Base-by-base conservation (phyloP, 2,797 vertebrate species). In the Buphagus erythrorhynchus region DNA sequence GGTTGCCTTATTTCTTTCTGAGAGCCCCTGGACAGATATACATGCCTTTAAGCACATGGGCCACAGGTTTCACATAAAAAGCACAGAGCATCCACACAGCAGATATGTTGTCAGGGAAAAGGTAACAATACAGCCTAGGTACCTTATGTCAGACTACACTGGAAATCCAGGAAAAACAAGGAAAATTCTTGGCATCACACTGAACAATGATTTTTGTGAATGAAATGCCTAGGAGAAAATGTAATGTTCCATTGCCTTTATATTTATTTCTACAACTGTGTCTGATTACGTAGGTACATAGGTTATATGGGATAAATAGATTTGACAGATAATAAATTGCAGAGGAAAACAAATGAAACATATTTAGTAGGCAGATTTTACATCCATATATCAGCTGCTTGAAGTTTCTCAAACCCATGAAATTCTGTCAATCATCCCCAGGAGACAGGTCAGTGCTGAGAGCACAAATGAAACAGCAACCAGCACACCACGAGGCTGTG, bases 31-130 rank as follows among this genome's bases (percentile, higher is more conserved):
- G 40, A 54, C n/a, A 68, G 78, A 83, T 24, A 33, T 7, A 54
- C 1, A 0, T 83, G 61, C 17, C 75, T 83, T 79, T 91, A 86
- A 73, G 42, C 26, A 71, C 52, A 51, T 10, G 7, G 68, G n/a
- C 69, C 83, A 90, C 66, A 62, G 22, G 38, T 68, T 80, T 76
- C 66, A 65, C 36, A 18, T 51, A 55, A 91, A 88, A 38, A 33
- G 9, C 58, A 43, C 48, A 42, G 52, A 61, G 24, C 21, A 85
- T n/a, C 36, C 45, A 57, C 52, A 36, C 3, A 61, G 35, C 68
- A 90, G 19, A 72, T 52, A 21, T 45, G 12, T 31, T 51, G 6
- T 74, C 20, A 33, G 38, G 36, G 28, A 26, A 77, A 57, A 67
- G 10, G 12, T 26, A 69, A 89, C 11, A 19, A 18, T 8, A 57